phyloP scores from a whole-genome alignment of 2,888 invertebrate species.

The Protophormia terraenovae region DNA sequence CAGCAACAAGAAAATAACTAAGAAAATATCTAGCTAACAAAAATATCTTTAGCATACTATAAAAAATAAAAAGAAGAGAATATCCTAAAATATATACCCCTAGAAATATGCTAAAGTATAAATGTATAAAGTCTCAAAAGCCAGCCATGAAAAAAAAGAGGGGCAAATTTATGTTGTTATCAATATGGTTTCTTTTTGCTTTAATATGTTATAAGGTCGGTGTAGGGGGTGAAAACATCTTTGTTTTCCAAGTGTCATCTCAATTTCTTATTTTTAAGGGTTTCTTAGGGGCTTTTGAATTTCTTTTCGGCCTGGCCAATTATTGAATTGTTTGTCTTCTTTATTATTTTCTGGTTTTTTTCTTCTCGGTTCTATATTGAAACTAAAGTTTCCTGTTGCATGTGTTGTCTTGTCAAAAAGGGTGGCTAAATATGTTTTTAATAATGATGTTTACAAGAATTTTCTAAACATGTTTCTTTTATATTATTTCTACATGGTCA shows the following conservation, averaged over 20 bases:
- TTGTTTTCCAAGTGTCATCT: neutral
- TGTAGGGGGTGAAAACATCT: too few relatives aligned
- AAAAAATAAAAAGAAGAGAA: neutral
- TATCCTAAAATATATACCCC: neutral
- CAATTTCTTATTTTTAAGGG: neutral
- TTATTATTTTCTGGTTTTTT: neutral
- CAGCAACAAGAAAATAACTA: too few relatives aligned
- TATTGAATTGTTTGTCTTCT: neutral
- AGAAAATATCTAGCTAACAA: too few relatives aligned
- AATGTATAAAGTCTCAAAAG: neutral
- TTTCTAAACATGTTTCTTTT: neutral
- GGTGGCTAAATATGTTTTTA: neutral
- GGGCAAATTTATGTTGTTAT: neutral
- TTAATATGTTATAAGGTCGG: too few relatives aligned
- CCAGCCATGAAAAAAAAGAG: neutral
- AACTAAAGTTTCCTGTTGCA: neutral
- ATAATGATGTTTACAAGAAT: neutral
- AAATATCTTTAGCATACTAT: neutral
- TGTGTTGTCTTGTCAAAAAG: neutral
- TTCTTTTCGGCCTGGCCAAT: neutral
- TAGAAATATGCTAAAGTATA: constrained; percentile 18
- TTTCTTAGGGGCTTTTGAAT: constrained; percentile 9
- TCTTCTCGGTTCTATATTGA: neutral
- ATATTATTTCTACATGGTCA: neutral
- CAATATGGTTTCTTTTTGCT: neutral